Percentiles rank a stretch among this genome's conserved stretches.
These are phyloP conservation scores for Cheilinus undulatus DNA, from an alignment of 2,113 vertebrate species.

Conservation along the genomic window DNA sequence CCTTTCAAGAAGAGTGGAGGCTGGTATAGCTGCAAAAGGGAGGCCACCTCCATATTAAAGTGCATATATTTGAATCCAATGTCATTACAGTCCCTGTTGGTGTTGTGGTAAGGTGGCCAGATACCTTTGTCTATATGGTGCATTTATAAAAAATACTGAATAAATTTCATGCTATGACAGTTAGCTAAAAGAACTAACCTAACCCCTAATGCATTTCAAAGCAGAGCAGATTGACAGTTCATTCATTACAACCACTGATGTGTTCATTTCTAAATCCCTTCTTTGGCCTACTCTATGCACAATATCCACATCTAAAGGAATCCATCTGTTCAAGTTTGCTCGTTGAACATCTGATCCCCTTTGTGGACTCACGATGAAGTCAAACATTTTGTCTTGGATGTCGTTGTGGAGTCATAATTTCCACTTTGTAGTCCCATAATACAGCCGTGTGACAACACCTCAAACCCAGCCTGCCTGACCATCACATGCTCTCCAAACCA, in stretches of 20 bases:
- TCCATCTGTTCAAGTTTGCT: slow-evolving; percentile 20
- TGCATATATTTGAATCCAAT: too few species aligned
- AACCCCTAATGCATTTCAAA: not conserved
- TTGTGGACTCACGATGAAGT: slow-evolving; percentile 1
- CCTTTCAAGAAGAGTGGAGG: too few species aligned
- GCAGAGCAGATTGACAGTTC: slow-evolving; percentile 7
- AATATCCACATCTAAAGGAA: not conserved
- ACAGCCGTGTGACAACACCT: slow-evolving; percentile 37
- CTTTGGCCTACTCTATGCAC: not conserved
- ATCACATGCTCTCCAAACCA: slow-evolving; percentile 45
- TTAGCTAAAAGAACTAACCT: too few species aligned
- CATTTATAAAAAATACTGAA: too few species aligned
- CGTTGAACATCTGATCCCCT: not conserved
- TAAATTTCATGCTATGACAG: too few species aligned
- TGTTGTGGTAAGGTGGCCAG: too few species aligned
- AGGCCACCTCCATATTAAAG: too few species aligned
- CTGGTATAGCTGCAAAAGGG: too few species aligned
- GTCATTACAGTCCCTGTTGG: too few species aligned
- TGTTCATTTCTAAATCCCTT: not conserved
- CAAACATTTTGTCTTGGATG: slow-evolving; percentile 8
- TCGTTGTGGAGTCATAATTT: slow-evolving; percentile 28
- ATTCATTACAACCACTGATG: not conserved
- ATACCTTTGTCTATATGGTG: too few species aligned
- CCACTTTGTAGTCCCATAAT: slow-evolving; percentile 20
- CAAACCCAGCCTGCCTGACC: slow-evolving; percentile 32